These are phyloP conservation scores for Agrochola circellaris DNA, from an alignment of 2,888 invertebrate genomes.

Conservation along the genomic window DNA sequence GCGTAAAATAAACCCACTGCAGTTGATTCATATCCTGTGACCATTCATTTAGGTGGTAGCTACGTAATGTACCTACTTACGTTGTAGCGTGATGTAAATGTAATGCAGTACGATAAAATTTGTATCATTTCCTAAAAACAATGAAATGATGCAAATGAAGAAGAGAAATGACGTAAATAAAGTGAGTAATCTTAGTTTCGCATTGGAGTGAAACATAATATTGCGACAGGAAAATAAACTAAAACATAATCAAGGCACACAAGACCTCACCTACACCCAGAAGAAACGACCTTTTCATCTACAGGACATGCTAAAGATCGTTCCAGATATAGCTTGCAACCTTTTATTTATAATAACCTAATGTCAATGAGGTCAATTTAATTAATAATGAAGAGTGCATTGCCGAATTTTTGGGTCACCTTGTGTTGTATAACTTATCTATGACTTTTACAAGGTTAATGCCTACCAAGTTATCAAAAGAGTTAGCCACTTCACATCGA, in stretches of 20 bases:
- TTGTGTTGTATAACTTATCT: slow-evolving; percentile 70
- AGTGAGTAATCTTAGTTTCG: slow-evolving; percentile 2
- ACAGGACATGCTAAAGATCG: background rate
- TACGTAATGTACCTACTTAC: background rate
- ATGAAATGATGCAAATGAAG: background rate
- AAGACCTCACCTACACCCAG: background rate
- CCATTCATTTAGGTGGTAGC: slow-evolving; percentile 50
- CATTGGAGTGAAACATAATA: slow-evolving; percentile 11
- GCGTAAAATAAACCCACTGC: slow-evolving; percentile 78
- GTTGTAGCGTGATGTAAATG: slow-evolving; percentile 32
- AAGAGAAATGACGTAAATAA: background rate
- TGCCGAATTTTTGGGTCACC: slow-evolving; percentile 74
- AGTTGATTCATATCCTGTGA: slow-evolving; percentile 81
- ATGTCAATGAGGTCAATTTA: slow-evolving; percentile 60
- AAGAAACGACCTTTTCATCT: slow-evolving; percentile 1
- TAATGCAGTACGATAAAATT: background rate
- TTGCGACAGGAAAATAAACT: background rate
- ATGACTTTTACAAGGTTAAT: slow-evolving; percentile 70
- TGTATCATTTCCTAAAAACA: slow-evolving; percentile 7
- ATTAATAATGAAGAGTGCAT: slow-evolving; percentile 53
- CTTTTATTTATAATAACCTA: slow-evolving; percentile 32
- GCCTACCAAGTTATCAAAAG: slow-evolving; percentile 54
- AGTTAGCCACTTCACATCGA: slow-evolving; percentile 26
- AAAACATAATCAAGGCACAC: background rate
- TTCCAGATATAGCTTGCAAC: slow-evolving; percentile 20